Evolutionary conservation across 2,797 vertebrate species (phyloP).

Genomic region (Neosilurus mollespiculum): DNA sequence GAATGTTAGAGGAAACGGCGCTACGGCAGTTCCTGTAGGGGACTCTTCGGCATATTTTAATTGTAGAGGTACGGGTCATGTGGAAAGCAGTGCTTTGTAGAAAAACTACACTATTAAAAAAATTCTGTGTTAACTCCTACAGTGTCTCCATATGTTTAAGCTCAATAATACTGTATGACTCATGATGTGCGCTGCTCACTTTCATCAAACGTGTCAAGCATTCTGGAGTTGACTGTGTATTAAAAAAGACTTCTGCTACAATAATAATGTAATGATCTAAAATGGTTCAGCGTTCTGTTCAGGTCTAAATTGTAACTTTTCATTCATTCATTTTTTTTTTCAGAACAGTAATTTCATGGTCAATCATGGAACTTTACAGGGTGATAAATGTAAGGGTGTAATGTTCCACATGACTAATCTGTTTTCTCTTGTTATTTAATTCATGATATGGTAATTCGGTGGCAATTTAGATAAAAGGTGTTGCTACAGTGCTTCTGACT

Average conservation of each 20-base stretch:
- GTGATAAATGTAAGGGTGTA: too few species aligned
- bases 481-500: too few species aligned
- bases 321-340: too few species aligned
- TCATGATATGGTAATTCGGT: too few species aligned
- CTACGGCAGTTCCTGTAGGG: not conserved
- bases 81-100: not conserved
- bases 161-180: not conserved
- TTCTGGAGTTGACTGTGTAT: not conserved
- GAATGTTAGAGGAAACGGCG: not conserved
- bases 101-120: not conserved
- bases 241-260: not conserved
- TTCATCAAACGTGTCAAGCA: slow-evolving; percentile 12
- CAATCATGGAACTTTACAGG: too few species aligned
- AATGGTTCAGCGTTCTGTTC: too few species aligned
- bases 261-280: too few species aligned
- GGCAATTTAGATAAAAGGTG: too few species aligned
- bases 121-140: not conserved
- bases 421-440: too few species aligned
- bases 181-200: slow-evolving; percentile 22
- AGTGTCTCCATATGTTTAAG: slow-evolving; percentile 11
- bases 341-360: too few species aligned
- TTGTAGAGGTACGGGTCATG: not conserved
- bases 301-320: too few species aligned
- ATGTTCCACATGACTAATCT: too few species aligned
- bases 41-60: not conserved